These are phyloP conservation scores for Neoaliturus tenellus DNA, from an alignment of 2,888 invertebrate genomes.

Conservation along the genomic window DNA sequence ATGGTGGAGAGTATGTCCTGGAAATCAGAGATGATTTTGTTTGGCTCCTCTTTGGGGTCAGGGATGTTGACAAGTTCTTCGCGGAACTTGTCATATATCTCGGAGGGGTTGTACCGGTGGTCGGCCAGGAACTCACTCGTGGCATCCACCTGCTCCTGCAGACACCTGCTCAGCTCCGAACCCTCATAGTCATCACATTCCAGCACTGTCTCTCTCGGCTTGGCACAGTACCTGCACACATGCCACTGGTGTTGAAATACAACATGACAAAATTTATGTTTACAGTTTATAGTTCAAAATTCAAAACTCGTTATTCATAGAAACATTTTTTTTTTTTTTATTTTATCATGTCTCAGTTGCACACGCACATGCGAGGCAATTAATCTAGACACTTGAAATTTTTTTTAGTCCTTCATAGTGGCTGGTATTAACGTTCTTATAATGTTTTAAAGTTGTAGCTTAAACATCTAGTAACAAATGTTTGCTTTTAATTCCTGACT, in stretches of 20 bases:
- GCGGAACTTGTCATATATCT: slow-evolving; percentile 79
- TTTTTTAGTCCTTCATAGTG: no score
- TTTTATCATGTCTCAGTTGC: no score
- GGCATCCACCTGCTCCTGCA: slow-evolving; percentile 75
- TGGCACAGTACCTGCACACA: slow-evolving; percentile 72
- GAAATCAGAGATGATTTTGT: slow-evolving; percentile 82
- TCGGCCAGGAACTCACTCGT: slow-evolving; percentile 83
- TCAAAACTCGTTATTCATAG: no score
- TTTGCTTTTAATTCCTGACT: no score
- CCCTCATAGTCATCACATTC: slow-evolving; percentile 73
- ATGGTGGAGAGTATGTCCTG: slow-evolving; percentile 82
- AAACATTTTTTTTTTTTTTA: no score
- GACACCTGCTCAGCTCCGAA: slow-evolving; percentile 75
- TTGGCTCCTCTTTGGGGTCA: slow-evolving; percentile 87
- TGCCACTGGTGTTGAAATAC: no score
- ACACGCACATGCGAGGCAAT: no score
- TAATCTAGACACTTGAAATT: no score
- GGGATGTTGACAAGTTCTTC: slow-evolving; percentile 87
- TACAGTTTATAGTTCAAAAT: no score
- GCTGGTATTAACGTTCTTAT: no score
- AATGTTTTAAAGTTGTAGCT: no score
- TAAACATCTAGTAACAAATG: no score
- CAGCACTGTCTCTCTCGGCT: slow-evolving; percentile 74
- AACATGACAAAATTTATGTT: background rate
- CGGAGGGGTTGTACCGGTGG: slow-evolving; percentile 82